Base-by-base conservation (phyloP, 2,797 vertebrate species). In the Bradypus variegatus region DNA sequence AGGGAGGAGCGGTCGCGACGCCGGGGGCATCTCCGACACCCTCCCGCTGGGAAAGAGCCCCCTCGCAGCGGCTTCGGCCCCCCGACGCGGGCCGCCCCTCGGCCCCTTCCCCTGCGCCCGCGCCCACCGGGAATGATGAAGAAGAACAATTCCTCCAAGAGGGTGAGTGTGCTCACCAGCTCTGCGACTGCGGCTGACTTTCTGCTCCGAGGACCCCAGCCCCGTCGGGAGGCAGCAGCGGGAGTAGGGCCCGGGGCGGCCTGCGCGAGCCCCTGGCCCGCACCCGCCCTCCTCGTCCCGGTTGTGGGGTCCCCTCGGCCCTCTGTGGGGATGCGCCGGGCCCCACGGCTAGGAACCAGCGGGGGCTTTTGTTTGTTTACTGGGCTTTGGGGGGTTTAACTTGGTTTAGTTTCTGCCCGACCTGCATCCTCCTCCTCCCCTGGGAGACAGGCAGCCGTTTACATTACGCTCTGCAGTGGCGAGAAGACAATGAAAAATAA, bases 81-180 rank as follows among this genome's bases (percentile, higher is more conserved):
- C 92, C 92, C 78, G 67, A 65, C 73, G 67, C 91, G 84, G 88
- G 85, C 91, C 73, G 79, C 84, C 80, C 62, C 62, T 76, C 73
- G 82, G 67, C 87, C 78, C 19, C 58, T 21, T 11, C 18, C 58
- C 84, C 93, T 41, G 45, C 55, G 92, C 87, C 75, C 45, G 36
- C 82, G 76, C 23, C 91, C 80, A 53, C 80, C 80, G 23, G 92
- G 90, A 14, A 85, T 3, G 33, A 86, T 93, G 98, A 99, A 98
- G 98, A 98, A 98, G 96, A 98, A 97, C 96, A 97, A 96, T 97
- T 97, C 98, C 82, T 94, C 97, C 12, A 98, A 98, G 96, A 97
- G 98, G 98, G 98, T 99, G 97, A 98, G 97, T 96, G 91, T 87
- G 80, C 65, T 33, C n/a, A 69, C 91, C 75, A 19, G 48, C 84